Evolutionary conservation across 1,140 invertebrate species (phyloP).

Genomic region (Apis florea): DNA sequence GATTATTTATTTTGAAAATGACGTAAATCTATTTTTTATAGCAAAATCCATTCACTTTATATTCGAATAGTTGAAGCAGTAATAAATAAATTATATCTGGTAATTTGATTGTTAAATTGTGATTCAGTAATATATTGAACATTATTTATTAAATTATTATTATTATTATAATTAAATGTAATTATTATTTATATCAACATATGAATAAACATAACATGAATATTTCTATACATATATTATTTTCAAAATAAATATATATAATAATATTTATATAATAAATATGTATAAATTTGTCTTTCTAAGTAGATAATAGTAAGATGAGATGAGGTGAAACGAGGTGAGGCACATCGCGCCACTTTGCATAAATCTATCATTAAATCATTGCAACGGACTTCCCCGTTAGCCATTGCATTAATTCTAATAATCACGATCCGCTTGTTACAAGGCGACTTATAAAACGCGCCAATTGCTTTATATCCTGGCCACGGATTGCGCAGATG

Average conservation of each 20-base stretch:
- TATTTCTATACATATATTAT: too few relatives aligned
- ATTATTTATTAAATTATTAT: too few relatives aligned
- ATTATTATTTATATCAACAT: too few relatives aligned
- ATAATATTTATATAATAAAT: not conserved
- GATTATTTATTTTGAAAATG: not conserved
- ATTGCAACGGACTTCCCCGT: constrained; percentile 53
- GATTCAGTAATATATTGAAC: too few relatives aligned
- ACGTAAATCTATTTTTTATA: not conserved
- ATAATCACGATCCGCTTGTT: not conserved
- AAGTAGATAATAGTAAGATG: too few relatives aligned
- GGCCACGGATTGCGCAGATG: constrained; percentile 1
- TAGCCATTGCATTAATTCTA: constrained; percentile 16
- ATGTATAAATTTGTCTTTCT: not conserved
- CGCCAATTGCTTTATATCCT: constrained; percentile 59
- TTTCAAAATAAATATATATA: not conserved
- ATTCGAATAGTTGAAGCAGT: too few relatives aligned
- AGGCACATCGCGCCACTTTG: constrained; percentile 3
- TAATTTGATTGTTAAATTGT: too few relatives aligned
- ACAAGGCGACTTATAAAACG: constrained; percentile 43
- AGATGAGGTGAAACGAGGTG: not conserved
- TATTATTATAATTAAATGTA: too few relatives aligned
- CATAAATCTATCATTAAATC: constrained; percentile 62
- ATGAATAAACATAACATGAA: too few relatives aligned
- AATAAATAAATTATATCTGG: too few relatives aligned
- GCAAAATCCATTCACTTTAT: too few relatives aligned